Conservation (phyloP, 2,888 invertebrate species). For the Macrophya annulata region DNA sequence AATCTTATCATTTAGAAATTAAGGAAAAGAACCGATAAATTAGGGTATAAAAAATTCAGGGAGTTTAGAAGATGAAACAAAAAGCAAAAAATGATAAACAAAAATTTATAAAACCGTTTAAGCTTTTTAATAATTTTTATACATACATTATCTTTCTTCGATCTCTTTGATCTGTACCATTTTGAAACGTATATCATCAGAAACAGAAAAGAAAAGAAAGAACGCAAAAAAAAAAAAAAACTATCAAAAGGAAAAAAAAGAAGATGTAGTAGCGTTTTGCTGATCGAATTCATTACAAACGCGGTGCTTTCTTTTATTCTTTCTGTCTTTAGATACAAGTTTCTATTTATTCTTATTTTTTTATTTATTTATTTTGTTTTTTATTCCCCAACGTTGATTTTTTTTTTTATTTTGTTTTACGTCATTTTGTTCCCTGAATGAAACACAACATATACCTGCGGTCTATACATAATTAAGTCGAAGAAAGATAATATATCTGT, state of each 20-base stretch:
- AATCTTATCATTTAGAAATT: no score
- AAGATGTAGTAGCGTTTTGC: not conserved
- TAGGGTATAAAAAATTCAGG: no score
- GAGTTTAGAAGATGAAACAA: no score
- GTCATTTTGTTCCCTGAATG: not conserved
- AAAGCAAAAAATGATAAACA: no score
- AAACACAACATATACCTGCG: not conserved
- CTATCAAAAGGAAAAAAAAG: not conserved
- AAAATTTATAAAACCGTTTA: no score
- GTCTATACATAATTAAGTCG: not conserved
- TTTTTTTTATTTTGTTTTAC: not conserved
- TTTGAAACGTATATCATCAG: not conserved
- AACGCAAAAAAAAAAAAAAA: not conserved
- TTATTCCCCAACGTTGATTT: not conserved
- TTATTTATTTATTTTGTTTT: not conserved
- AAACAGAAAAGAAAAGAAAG: not conserved
- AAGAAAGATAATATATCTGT: not conserved
- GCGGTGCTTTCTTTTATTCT: not conserved
- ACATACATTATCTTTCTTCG: not conserved
- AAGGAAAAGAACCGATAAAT: no score
- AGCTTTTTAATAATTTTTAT: not conserved
- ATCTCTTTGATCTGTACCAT: not conserved
- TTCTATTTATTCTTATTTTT: not conserved
- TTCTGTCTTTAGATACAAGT: not conserved
- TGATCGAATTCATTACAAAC: not conserved